Evolutionary conservation across 2,113 vertebrate species (phyloP), one percentile per base, ranked within the genome.

Genomic region (Recurvirostra avosetta): DNA sequence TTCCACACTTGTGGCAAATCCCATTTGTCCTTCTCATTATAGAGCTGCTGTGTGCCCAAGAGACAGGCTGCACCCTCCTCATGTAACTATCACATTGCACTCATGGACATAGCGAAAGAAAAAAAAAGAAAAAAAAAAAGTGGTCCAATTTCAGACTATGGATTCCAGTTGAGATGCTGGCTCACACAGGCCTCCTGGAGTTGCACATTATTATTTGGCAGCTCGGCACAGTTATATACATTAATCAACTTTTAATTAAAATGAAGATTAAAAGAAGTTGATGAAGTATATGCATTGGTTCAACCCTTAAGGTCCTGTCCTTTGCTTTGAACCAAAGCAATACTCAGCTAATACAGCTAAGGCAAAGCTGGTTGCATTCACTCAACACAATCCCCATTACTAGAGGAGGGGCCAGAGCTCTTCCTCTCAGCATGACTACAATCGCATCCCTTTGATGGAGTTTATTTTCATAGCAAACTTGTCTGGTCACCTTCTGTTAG

Each of bases 381-480:
- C 32, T 38, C 10, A 61, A 52, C 62, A 61, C 63, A 68, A 38
- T 12, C 53, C 56, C 38, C 43, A 10, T 15, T 11, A 34, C 41
- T 4, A 55, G 41, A 92, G 92, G 79, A 94, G 50, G 38, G 66
- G 91, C 62, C 62, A 75, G 73, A 78, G 84, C 93, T 79, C 55
- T 97, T 97, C 96, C 97, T 93, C 95, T 91, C 86, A 63, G 79
- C 77, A 25, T 9, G 62, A 66, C 45, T 18, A 82, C 73, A 78
- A 74, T 50, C 94, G 73, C 21, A 3, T 52, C 52, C 77, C 87
- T 96, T 90, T 94, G 89, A 91, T 82, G 77, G 77, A 78, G 92
- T 95, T 97, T 97, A 59, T 97, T 97, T 97, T 95, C 74, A 77
- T 6, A 96, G 67, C 45, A 90, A 90, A 80, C 84, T 72, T n/a